Base-by-base conservation (phyloP, 2,888 invertebrate species). In the Drosophila demipolita region DNA sequence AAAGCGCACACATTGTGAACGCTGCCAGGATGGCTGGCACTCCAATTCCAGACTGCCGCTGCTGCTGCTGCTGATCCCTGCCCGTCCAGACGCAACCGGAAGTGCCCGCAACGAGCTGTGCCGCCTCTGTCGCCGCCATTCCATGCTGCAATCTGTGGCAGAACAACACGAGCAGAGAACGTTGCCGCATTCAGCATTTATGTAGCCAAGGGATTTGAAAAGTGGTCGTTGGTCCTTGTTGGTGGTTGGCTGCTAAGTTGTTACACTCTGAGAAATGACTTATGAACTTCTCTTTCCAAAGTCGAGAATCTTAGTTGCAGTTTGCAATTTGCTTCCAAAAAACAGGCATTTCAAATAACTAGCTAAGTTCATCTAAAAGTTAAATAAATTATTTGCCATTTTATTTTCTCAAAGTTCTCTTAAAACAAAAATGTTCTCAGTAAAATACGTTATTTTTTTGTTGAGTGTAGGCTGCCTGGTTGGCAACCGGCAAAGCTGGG, bases 131-230 rank as follows among this genome's bases (percentile, higher is more conserved):
- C 52, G 73, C 65, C 67, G 68, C 73, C 67, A 68, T 75, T 80
- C 64, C 54, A 67, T 65, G 83, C 85, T 89, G 84, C 89, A 87
- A 84, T 87, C 84, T 89, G 73, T 63, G 67, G 72, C 79, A 76
- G 89, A 74, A 82, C 89, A 77, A 85, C 87, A 89, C 59, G 75
- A 62, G 59, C 75, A 59, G 53, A 38, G 69, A 38, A 66, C 71
- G 71, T 63, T 65, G 73, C 69, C 62, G 80, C 75, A 74, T 75
- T 72, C 61, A 78, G 64, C 74, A 79, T 74, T 71, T 72, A 71
- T 80, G 80, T 68, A 35, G 65, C 71, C 40, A 57, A 54, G 61
- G 66, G 69, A 77, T 79, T 81, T 77, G 36, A 58, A 76, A 78
- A 76, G 74, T 57, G 71, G 65, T 66, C 50, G 66, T 57, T 40